Evolutionary conservation across 2,113 vertebrate genomes (phyloP).

Genomic region (Rynchops niger): DNA sequence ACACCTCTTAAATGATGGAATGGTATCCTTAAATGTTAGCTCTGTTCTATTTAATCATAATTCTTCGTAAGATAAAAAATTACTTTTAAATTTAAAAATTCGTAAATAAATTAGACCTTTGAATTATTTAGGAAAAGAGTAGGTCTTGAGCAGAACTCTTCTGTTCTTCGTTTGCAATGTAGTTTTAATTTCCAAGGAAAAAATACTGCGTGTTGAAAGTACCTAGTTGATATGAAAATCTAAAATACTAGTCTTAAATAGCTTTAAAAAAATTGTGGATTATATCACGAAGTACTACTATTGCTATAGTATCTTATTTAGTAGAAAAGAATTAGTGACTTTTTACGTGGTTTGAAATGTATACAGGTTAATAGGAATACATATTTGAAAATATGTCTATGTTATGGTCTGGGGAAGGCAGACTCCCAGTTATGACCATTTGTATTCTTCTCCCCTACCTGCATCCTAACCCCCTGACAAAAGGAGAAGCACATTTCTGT

Average conservation of each 20-base stretch:
- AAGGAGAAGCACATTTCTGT: neutral
- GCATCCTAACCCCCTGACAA: neutral
- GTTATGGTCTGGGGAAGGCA: neutral
- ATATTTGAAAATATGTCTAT: neutral
- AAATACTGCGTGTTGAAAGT: neutral
- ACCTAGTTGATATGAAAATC: neutral
- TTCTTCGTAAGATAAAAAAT: neutral
- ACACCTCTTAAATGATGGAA: neutral
- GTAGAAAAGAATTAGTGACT: neutral
- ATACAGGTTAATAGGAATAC: neutral
- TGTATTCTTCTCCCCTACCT: neutral
- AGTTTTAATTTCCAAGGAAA: neutral
- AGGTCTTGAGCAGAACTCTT: neutral
- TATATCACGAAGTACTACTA: neutral
- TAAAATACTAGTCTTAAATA: neutral
- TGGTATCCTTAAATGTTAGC: neutral
- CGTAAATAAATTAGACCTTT: neutral
- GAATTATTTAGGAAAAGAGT: neutral
- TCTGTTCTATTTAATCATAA: neutral
- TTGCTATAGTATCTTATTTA: neutral
- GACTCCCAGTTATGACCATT: neutral
- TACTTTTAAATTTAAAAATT: neutral
- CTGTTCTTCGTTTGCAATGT: neutral
- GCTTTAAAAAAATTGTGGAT: neutral
- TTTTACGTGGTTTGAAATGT: neutral